Base-by-base conservation (phyloP, 2,797 vertebrate genomes). In the Chrysocyon brachyurus region DNA sequence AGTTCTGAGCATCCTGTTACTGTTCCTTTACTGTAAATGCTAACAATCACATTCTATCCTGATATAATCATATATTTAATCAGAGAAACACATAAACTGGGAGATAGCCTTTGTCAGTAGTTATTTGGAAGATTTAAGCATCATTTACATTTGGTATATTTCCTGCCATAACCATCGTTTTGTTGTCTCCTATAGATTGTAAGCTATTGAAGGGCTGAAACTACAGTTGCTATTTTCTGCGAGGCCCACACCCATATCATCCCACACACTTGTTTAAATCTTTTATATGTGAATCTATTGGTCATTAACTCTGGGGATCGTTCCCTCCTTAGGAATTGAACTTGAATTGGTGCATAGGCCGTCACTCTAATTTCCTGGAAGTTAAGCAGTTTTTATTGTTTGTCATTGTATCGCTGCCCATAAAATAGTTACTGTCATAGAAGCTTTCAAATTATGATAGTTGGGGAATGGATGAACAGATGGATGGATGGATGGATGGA, bases 1-100 rank as follows among this genome's bases (percentile, higher is more conserved):
- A 86, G 21, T 88, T 90, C 61, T 92, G 73, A 66, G 70, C 33
- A 64, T 84, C 77, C 73, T 90, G 12, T 31, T 61, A 33, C 2
- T 89, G 14, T 28, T 78, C 10, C 57, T 78, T 86, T 93, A 40
- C 83, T 93, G n/a, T n/a, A 36, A 57, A 95, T 91, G 81, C 26
- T 57, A 82, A 54, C 31, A 78, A 79, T 85, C 68, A 87, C 33
- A 63, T 82, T 57, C 9, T 84, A 77, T 21, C 66, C 28, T 64
- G 22, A 31, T 1, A 36, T 36, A 83, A 70, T 15, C 63, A 40
- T 17, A 87, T 79, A 15, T 85, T 84, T 86, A 57, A 11, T 64
- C 72, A 82, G 52, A 93, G 46, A 19, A 75, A 40, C 8, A 57
- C 5, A 79, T 59, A 57, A 59, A 85, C 11, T 26, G 77, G 22